These are phyloP conservation scores for Drosophila planitibia DNA, from an alignment of 2,888 invertebrate species.

Conservation along the genomic window DNA sequence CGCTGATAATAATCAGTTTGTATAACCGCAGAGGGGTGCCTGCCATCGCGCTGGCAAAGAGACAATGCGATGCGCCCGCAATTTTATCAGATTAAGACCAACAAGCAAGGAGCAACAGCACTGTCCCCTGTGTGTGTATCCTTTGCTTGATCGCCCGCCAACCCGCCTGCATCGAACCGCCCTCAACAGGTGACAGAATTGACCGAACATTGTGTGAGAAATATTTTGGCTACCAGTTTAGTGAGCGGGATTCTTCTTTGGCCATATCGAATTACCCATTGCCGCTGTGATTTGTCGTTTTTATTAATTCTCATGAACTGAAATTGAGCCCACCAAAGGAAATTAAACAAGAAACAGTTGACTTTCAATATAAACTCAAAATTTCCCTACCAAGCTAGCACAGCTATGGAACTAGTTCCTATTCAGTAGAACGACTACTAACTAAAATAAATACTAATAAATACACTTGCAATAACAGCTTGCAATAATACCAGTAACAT, in stretches of 20 bases:
- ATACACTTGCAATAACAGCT: constrained; percentile 4
- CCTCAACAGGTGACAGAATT: constrained; percentile 75
- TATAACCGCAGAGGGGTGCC: constrained; percentile 58
- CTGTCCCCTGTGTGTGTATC: constrained; percentile 56
- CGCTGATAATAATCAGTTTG: constrained; percentile 67
- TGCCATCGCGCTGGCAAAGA: constrained; percentile 31
- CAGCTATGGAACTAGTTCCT: constrained; percentile 29
- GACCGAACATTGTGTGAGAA: constrained; percentile 73
- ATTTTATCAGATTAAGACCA: constrained; percentile 76
- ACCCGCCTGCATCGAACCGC: constrained; percentile 12
- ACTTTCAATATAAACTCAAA: constrained; percentile 10
- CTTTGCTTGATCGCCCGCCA: constrained; percentile 25
- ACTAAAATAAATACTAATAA: constrained; percentile 33
- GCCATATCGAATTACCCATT: constrained; percentile 72
- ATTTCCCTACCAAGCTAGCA: neutral
- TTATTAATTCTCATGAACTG: constrained; percentile 74
- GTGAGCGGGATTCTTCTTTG: constrained; percentile 34
- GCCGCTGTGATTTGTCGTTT: constrained; percentile 76
- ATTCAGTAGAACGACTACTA: neutral
- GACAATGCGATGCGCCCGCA: constrained; percentile 67
- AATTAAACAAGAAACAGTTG: constrained; percentile 23
- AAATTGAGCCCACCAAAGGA: constrained; percentile 52
- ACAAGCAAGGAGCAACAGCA: constrained; percentile 24
- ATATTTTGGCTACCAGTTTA: constrained; percentile 49
- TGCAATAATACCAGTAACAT: constrained; percentile 7